Percentiles rank a stretch among this genome's conserved stretches.
phyloP scores from a whole-genome alignment of 2,888 invertebrate species.

The Fissipunctia ypsillon region DNA sequence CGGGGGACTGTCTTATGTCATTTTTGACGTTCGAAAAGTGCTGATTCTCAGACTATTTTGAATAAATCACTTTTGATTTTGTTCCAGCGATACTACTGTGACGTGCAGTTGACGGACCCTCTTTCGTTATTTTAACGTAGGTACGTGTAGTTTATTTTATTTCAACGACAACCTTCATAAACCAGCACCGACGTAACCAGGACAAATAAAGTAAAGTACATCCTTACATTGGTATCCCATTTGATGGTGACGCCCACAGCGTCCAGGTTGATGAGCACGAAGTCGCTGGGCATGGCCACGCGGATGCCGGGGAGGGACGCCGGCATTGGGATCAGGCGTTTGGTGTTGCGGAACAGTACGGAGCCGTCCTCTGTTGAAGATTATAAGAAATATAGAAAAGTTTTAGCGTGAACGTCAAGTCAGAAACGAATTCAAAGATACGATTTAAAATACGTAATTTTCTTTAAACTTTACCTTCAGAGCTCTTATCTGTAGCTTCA shows the following conservation, averaged over 20 bases:
- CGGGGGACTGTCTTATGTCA: too few species aligned
- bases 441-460: too few species aligned
- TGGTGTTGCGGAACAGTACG: constrained; percentile 88
- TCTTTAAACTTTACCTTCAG: too few species aligned
- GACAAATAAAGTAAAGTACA: constrained; percentile 23
- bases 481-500: too few species aligned
- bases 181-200: constrained; percentile 13
- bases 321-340: constrained; percentile 92
- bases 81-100: too few species aligned
- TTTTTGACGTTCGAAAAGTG: too few species aligned
- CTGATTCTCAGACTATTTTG: too few species aligned
- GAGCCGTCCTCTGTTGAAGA: constrained; percentile 87
- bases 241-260: constrained; percentile 92
- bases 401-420: too few species aligned
- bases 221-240: constrained; percentile 94
- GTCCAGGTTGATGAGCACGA: constrained; percentile 93
- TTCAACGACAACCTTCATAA: not conserved
- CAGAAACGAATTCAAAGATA: not conserved
- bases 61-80: too few species aligned
- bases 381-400: not conserved
- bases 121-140: too few species aligned
- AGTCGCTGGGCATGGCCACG: constrained; percentile 93
- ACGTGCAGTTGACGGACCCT: too few species aligned
- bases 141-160: too few species aligned
- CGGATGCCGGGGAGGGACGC: constrained; percentile 93